Evolutionary conservation across 2,113 vertebrate genomes (phyloP).

Genomic region (Argyrosomus japonicus): DNA sequence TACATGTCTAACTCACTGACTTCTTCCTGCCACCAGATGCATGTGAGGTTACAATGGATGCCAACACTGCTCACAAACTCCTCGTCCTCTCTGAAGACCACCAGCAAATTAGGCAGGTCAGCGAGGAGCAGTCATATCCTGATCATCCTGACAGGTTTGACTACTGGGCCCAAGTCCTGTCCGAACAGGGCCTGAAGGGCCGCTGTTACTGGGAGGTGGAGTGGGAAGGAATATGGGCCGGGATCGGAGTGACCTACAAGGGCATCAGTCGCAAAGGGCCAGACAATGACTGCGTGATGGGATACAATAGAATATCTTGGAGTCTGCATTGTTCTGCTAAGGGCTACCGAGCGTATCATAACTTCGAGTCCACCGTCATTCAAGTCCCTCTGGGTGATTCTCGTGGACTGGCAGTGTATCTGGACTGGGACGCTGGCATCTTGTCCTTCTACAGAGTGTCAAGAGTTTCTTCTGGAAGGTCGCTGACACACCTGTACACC

Average conservation of each 20-base stretch:
- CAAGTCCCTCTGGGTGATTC: neutral
- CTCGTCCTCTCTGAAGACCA: neutral
- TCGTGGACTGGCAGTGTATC: conserved; percentile 11
- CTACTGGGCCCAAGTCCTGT: conserved; percentile 35
- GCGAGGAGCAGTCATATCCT: neutral
- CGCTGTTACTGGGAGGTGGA: conserved; percentile 45
- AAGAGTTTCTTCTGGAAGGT: conserved; percentile 8
- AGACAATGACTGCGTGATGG: conserved; percentile 15
- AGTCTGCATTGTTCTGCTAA: conserved; percentile 21
- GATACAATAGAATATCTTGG: conserved; percentile 28
- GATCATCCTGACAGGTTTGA: conserved; percentile 30
- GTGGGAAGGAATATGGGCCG: conserved; percentile 34
- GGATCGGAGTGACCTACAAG: conserved; percentile 23
- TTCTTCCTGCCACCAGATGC: conserved; percentile 13
- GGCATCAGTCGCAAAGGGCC: conserved; percentile 9
- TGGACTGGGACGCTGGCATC: conserved; percentile 31
- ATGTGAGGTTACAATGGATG: conserved; percentile 1
- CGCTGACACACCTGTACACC: conserved; percentile 40
- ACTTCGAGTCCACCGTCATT: neutral
- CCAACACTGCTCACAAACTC: conserved; percentile 3
- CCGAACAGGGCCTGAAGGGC: neutral
- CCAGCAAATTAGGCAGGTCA: neutral
- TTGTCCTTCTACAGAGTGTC: conserved; percentile 46
- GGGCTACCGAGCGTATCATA: conserved; percentile 19
- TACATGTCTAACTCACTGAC: neutral